Conservation (phyloP, 2,797 vertebrate species). For the Sebastes itinus region DNA sequence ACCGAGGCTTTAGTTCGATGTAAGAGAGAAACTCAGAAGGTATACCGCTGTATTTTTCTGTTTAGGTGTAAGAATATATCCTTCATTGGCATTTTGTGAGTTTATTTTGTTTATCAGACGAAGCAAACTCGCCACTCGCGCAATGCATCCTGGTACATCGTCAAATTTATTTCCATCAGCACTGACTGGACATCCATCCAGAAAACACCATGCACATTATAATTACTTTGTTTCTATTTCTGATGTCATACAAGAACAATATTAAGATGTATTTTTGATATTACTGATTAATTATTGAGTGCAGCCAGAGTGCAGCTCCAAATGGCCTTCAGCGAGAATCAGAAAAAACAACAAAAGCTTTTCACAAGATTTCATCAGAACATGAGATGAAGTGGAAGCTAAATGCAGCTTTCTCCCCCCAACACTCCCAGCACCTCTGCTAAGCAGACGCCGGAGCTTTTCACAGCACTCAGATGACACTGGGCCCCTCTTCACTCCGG, state of each 20-base stretch:
- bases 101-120: too few species aligned
- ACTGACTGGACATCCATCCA: too few species aligned
- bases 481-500: not conserved
- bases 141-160: too few species aligned
- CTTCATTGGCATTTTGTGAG: too few species aligned
- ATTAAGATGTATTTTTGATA: conserved; percentile 2
- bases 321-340: not conserved
- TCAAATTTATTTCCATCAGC: too few species aligned
- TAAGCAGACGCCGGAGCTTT: conserved; percentile 29
- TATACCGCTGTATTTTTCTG: too few species aligned
- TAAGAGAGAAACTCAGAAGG: too few species aligned
- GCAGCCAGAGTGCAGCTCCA: not conserved
- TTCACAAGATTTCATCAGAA: conserved; percentile 57
- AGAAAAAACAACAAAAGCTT: conserved; percentile 41
- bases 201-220: not conserved
- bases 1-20: too few species aligned
- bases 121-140: too few species aligned
- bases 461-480: conserved; percentile 31
- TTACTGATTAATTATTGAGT: conserved; percentile 17
- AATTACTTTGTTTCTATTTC: not conserved
- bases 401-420: conserved; percentile 44
- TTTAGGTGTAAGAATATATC: too few species aligned
- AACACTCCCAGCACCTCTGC: conserved; percentile 21
- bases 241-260: not conserved
- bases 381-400: conserved; percentile 26